A percentile compares a stretch with the other conserved stretches of the same genome.
Conservation (phyloP, 2,797 vertebrate species). For the Sylvilagus floridanus region DNA sequence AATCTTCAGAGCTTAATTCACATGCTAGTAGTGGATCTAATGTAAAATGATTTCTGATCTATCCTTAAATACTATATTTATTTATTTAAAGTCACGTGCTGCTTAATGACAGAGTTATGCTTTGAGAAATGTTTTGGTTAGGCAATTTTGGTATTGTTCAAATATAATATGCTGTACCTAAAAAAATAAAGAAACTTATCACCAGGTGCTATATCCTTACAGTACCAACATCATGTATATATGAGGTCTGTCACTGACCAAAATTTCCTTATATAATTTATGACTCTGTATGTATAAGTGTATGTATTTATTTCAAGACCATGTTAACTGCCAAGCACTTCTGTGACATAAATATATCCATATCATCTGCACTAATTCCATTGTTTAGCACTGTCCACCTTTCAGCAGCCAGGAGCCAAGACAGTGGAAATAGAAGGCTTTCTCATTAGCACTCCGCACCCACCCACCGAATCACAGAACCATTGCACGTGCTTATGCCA, state of each 20-base stretch:
- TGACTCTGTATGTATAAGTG: too few relatives aligned
- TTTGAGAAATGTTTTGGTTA: too few relatives aligned
- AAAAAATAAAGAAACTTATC: too few relatives aligned
- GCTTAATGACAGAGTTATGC: too few relatives aligned
- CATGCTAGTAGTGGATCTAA: neutral
- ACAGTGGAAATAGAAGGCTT: neutral
- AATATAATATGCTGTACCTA: too few relatives aligned
- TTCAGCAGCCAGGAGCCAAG: neutral
- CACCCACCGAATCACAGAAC: neutral
- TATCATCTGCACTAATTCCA: neutral
- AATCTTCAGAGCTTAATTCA: neutral
- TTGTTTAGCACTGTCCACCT: neutral
- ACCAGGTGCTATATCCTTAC: too few relatives aligned
- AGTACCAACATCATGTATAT: too few relatives aligned
- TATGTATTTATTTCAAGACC: neutral
- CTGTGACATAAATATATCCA: neutral
- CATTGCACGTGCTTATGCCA: too few relatives aligned
- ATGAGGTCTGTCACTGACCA: too few relatives aligned
- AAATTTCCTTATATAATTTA: too few relatives aligned
- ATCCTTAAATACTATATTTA: neutral
- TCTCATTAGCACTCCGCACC: neutral
- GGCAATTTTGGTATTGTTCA: too few relatives aligned
- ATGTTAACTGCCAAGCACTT: neutral
- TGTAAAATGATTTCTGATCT: neutral
- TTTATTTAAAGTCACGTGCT: too few relatives aligned